Conservation (phyloP, 1,140 invertebrate species). For the Drosophila melanogaster region Release_6_plus_ISO1_MT NT_037436.4:6989501-6990000, state of each 20-base stretch:
- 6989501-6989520: slow-evolving; percentile 58
- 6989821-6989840: slow-evolving; percentile 44
- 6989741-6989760: slow-evolving; percentile 55
- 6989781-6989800: slow-evolving; percentile 63
- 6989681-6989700: slow-evolving; percentile 30
- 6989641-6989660: neutral
- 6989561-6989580: slow-evolving; percentile 76
- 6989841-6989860: slow-evolving; percentile 63
- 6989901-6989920: slow-evolving; percentile 18
- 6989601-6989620: neutral
- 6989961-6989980: slow-evolving; percentile 36
- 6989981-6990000: slow-evolving; percentile 22
- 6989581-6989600: slow-evolving; percentile 12
- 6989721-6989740: slow-evolving; percentile 76
- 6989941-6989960: slow-evolving; percentile 31
- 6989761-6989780: slow-evolving; percentile 59
- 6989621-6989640: neutral
- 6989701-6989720: slow-evolving; percentile 79
- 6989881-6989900: neutral
- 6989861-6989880: slow-evolving; percentile 66
- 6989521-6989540: slow-evolving; percentile 55
- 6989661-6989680: slow-evolving; percentile 1
- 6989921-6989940: neutral
- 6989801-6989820: slow-evolving; percentile 53
- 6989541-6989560: slow-evolving; percentile 66